Evolutionary conservation across 2,888 invertebrate genomes (phyloP).

Genomic region (Hemithea aestivaria): DNA sequence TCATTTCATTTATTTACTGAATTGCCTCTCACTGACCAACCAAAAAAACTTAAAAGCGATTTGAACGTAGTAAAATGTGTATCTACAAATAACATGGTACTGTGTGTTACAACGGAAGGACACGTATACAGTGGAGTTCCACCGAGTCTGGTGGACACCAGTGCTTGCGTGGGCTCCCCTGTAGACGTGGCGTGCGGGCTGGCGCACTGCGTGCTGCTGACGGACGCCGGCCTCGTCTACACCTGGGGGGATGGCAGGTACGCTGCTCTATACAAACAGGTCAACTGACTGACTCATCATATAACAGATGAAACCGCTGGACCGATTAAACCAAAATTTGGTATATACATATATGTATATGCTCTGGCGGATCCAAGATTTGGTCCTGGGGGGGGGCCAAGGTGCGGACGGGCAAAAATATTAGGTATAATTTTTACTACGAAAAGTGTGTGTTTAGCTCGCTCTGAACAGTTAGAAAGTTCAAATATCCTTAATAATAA

Average conservation of each 20-base stretch:
- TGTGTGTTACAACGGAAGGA: conserved; percentile 50
- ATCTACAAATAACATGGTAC: conserved; percentile 39
- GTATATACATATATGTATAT: too few relatives aligned
- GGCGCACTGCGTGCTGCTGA: conserved; percentile 88
- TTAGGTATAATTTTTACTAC: too few relatives aligned
- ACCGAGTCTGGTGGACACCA: conserved; percentile 80
- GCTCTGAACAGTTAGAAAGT: too few relatives aligned
- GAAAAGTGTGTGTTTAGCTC: too few relatives aligned
- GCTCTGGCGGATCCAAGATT: too few relatives aligned
- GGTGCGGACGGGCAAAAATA: too few relatives aligned
- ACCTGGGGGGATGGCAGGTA: conserved; percentile 92
- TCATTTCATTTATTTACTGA: conserved; percentile 41
- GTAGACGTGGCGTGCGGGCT: conserved; percentile 86
- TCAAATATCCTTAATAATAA: too few relatives aligned
- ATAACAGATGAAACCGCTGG: too few relatives aligned
- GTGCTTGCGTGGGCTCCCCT: conserved; percentile 71
- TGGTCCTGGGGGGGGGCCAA: too few relatives aligned
- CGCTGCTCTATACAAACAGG: too few relatives aligned
- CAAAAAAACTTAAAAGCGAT: conserved; percentile 37
- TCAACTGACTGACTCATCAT: too few relatives aligned
- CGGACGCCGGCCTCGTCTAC: conserved; percentile 85
- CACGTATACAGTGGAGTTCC: conserved; percentile 77
- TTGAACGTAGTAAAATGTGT: conserved; percentile 41
- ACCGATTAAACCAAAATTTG: too few relatives aligned
- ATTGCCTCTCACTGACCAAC: conserved; percentile 29